Evolutionary conservation across 2,797 vertebrate genomes (phyloP).

Genomic region (Tympanoctomys barrerae): DNA sequence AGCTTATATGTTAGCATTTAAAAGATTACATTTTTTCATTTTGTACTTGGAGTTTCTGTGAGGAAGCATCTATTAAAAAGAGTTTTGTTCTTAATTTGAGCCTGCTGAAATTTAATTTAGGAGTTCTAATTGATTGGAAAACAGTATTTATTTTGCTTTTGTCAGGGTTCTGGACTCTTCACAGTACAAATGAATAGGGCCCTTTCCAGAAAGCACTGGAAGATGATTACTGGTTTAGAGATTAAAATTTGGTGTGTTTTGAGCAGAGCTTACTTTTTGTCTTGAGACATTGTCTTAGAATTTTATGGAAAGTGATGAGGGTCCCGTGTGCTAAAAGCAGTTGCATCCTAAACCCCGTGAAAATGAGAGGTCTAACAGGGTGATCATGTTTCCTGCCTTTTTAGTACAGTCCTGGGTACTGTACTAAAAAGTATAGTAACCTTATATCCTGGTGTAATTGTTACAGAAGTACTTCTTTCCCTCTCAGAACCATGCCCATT

Average conservation of each 20-base stretch:
- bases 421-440: not conserved
- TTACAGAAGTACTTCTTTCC: constrained; percentile 37
- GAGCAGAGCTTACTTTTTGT: constrained; percentile 55
- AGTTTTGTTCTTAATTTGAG: constrained; percentile 50
- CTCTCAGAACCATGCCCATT: not conserved
- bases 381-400: not conserved
- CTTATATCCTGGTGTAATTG: constrained; percentile 31
- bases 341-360: constrained; percentile 12
- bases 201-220: not conserved
- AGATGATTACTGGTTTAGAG: not conserved
- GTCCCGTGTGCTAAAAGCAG: constrained; percentile 29
- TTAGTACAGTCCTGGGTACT: not conserved
- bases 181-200: constrained; percentile 11
- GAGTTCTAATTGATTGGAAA: constrained; percentile 61
- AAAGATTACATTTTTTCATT: constrained; percentile 48
- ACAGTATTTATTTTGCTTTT: constrained; percentile 18
- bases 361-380: constrained; percentile 7
- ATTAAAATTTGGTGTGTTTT: constrained; percentile 52
- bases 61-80: constrained; percentile 62
- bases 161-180: constrained; percentile 19
- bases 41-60: constrained; percentile 63
- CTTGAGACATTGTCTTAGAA: constrained; percentile 34
- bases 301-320: constrained; percentile 18
- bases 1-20: constrained; percentile 49
- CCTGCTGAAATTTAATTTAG: constrained; percentile 53